A percentile compares a stretch with the other conserved stretches of the same genome.
Evolutionary conservation across 2,797 vertebrate species (phyloP).

Genomic region (Serranus cabrilla): DNA sequence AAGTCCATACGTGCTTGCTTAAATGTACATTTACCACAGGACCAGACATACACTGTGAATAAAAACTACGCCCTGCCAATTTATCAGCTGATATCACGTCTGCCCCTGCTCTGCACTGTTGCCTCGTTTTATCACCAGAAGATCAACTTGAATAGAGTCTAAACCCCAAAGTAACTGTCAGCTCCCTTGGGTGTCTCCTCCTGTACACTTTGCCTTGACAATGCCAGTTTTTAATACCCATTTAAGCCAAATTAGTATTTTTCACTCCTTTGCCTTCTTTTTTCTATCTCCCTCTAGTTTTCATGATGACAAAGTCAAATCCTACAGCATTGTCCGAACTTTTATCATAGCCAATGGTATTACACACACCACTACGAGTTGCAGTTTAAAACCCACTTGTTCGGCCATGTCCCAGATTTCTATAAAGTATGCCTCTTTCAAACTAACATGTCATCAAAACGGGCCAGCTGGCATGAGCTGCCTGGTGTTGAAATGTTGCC

Average conservation of each 20-base stretch:
- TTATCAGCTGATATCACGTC: neutral
- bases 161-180: neutral
- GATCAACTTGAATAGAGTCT: neutral
- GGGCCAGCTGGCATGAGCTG: slow-evolving; percentile 67
- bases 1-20: neutral
- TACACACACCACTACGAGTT: slow-evolving; percentile 7
- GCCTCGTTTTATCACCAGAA: no score
- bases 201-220: neutral
- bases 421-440: slow-evolving; percentile 44
- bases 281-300: neutral
- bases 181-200: neutral
- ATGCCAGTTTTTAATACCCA: neutral
- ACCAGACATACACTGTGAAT: neutral
- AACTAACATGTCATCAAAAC: slow-evolving; percentile 29
- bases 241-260: slow-evolving; percentile 7
- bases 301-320: neutral
- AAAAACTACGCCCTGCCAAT: neutral
- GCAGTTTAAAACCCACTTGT: slow-evolving; percentile 27
- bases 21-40: neutral
- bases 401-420: slow-evolving; percentile 48
- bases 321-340: slow-evolving; percentile 7
- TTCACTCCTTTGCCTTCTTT: neutral
- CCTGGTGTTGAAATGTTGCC: slow-evolving; percentile 40
- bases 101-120: neutral
- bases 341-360: slow-evolving; percentile 8